Percentiles rank a stretch among this genome's conserved stretches.
These are phyloP conservation scores for Otus sunia DNA, from an alignment of 2,113 vertebrate genomes.

Conservation along the genomic window DNA sequence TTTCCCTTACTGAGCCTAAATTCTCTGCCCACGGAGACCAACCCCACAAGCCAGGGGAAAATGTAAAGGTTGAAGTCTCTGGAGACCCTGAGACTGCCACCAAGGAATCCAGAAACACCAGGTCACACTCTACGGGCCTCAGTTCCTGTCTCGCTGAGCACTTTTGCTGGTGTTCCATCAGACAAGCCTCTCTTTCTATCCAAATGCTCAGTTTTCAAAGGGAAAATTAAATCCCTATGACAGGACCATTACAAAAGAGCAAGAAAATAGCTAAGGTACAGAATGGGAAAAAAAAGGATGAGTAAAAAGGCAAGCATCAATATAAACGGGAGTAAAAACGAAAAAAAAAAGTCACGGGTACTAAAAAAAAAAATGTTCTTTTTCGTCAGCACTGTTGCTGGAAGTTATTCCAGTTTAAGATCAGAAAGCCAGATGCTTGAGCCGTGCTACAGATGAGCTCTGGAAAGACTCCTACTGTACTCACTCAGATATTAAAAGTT, in stretches of 20 bases:
- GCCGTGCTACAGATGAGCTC: constrained; percentile 3
- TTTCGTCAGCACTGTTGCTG: neutral
- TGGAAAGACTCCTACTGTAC: neutral
- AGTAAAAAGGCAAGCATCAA: neutral
- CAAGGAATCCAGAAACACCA: neutral
- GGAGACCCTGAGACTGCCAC: neutral
- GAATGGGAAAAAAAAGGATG: neutral
- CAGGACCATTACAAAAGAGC: neutral
- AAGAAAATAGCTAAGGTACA: neutral
- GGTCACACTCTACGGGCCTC: neutral
- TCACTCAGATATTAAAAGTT: neutral
- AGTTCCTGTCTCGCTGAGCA: neutral
- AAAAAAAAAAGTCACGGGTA: neutral
- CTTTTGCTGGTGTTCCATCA: neutral
- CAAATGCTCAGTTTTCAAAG: neutral
- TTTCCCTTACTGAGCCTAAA: neutral
- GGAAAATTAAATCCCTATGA: neutral
- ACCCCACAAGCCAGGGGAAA: neutral
- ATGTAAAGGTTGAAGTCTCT: neutral
- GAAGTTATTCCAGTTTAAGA: constrained; percentile 32
- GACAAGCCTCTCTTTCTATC: neutral
- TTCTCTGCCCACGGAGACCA: neutral
- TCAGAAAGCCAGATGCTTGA: constrained; percentile 36
- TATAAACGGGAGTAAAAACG: neutral
- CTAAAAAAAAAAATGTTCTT: neutral